Evolutionary conservation across 2,113 vertebrate species (phyloP), one percentile per base, ranked within the genome.

Genomic region (Upupa epops): DNA sequence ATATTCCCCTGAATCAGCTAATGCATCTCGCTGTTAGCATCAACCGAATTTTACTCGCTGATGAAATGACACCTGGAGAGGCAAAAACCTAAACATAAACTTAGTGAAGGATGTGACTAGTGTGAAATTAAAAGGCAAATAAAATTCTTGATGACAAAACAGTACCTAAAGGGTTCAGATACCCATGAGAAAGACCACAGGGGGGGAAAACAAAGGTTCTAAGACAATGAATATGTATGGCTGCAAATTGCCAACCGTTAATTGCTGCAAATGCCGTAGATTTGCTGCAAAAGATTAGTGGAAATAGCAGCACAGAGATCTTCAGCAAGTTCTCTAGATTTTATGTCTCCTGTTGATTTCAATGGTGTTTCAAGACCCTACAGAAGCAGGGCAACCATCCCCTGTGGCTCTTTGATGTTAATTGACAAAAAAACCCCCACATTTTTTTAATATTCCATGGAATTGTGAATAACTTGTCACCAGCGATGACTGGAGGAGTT

Each of bases 51-150:
- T 92, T 70, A 83, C 37, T 95, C 36, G 76, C 54, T 93, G 85
- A 66, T 93, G 61, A 96, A 96, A 91, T 93, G 80, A 94, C 76
- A 97, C 65, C 51, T 42, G 64, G 2, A 72, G 42, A 64, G 52
- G 93, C 96, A 86, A 93, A 59, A 94, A 68, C 24, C 45, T 84
- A 80, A 95, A 54, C 3, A 69, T 56, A 81, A 95, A 83, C 64
- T 85, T 87, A 95, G 45, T 40, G 32, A 42, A 83, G 83, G 78
- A 92, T 90, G 66, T 83, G 76, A 89, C 76, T 89, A 87, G 45
- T 46, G 52, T 36, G 36, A 85, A 95, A 96, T 96, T 94, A 94
- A 92, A 96, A 96, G 11, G 96, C 32, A 96, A 94, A 90, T 96
- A 86, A 76, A 92, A 42, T 86, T 95, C 71, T 92, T 89, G 51